Base-by-base conservation (phyloP, 2,797 vertebrate species). In the Bucorvus abyssinicus region DNA sequence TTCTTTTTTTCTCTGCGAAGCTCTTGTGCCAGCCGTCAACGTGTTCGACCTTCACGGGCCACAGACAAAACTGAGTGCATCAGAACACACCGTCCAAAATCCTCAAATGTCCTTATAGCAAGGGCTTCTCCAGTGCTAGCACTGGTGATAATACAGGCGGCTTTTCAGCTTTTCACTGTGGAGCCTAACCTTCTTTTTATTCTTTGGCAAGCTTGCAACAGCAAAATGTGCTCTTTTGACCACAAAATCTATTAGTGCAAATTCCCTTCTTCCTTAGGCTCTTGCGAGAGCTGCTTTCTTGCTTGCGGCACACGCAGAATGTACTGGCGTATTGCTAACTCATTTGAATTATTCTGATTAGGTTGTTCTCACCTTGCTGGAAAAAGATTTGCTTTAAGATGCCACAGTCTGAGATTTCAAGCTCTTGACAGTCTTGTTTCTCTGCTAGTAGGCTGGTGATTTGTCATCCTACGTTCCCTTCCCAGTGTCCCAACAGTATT, bases 11-110 rank as follows among this genome's bases (percentile, higher is more conserved):
- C 15, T 9, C 59, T 74, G 60, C 44, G 74, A 70, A 92, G 68
- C 47, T 91, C 65, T 77, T 56, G 38, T 90, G 69, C 69, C 61
- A 90, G 47, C 50, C 13, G 5, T 84, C 56, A 61, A 84, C 53
- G 75, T 87, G 71, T 93, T 70, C 8, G 23, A 93, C 91, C 81
- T 96, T 94, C 90, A 83, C 18, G 50, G 53, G 57, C 79, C 70
- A 67, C 70, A 82, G 29, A 36, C 79, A 74, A 93, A 87, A 79
- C 14, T 34, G 9, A 87, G 53, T 53, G 29, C 45, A 79, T 81
- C 55, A 75, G 87, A 94, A 93, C 56, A 57, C 0, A 1, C 45
- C 7, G 6, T 82, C 64, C 78, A 71, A 89, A 94, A 59, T 80
- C 75, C 75, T 92, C 78, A 83, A 29, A 57, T 64, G 85, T 84